Conservation (phyloP, 2,113 vertebrate genomes). For the Tenrec ecaudatus region DNA sequence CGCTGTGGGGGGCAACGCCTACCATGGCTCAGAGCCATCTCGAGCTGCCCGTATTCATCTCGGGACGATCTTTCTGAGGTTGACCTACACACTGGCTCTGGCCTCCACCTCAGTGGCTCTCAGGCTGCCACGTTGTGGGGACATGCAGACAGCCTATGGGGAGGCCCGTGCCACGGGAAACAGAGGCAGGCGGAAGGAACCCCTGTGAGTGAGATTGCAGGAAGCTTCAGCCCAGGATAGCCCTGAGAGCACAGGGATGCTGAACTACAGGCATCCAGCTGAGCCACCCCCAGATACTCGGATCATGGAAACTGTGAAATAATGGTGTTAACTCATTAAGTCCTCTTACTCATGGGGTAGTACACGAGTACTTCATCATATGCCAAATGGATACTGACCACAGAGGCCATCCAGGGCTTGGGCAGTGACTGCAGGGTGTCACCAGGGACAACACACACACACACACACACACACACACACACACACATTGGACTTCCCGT, state of each 20-base stretch:
- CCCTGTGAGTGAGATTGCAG: neutral
- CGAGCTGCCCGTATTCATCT: neutral
- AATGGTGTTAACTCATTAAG: too few relatives aligned
- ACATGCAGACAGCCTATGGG: neutral
- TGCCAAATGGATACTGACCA: neutral
- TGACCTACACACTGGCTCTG: neutral
- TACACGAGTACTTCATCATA: neutral
- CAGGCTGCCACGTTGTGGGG: neutral
- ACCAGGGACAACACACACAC: neutral
- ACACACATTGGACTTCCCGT: neutral
- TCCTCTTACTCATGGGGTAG: too few relatives aligned
- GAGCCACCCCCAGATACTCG: neutral
- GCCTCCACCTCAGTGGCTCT: too few relatives aligned
- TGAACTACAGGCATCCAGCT: neutral
- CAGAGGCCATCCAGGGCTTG: neutral
- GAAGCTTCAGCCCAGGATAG: neutral
- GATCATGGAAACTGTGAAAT: neutral
- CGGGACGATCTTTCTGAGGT: neutral
- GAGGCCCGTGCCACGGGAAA: neutral
- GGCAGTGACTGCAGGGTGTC: rapidly evolving
- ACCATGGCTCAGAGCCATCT: neutral
- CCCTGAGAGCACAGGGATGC: neutral
- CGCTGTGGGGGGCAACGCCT: neutral
- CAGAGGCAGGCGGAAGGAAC: neutral
- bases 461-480: too few relatives aligned